Evolutionary conservation across 2,113 vertebrate genomes (phyloP).

Genomic region (Trichechus manatus): DNA sequence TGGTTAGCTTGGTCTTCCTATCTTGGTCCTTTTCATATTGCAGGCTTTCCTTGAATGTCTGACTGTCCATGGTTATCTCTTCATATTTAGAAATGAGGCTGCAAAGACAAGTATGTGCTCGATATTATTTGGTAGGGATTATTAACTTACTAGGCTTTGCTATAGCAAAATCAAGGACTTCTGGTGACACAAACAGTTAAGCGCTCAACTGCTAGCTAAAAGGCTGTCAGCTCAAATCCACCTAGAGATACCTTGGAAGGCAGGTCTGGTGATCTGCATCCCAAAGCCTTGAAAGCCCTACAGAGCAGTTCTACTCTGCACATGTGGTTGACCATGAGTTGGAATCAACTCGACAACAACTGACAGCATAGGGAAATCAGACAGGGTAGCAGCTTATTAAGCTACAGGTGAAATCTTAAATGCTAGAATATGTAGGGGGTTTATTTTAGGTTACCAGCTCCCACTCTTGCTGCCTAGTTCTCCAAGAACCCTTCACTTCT

Average conservation of each 20-base stretch:
- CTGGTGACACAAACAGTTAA: not conserved
- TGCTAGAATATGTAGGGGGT: not conserved
- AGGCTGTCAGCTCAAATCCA: not conserved
- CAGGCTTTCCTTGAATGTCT: constrained; percentile 3
- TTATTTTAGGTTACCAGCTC: not conserved
- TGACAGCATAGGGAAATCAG: not conserved
- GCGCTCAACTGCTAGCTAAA: not conserved
- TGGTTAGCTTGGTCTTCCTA: not conserved
- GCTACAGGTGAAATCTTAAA: not conserved
- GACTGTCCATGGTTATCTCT: not conserved
- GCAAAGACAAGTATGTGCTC: not conserved
- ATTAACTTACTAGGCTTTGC: not conserved
- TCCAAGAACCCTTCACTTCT: not conserved
- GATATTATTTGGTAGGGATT: not conserved
- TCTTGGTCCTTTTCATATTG: not conserved
- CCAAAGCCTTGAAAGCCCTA: not conserved
- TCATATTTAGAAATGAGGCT: constrained; percentile 33
- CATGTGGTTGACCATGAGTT: not conserved
- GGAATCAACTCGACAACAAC: not conserved
- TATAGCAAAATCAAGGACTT: not conserved
- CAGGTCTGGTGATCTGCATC: too few relatives aligned
- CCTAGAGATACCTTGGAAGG: not conserved
- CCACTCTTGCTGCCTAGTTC: not conserved
- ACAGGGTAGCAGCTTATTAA: not conserved
- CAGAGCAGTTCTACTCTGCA: not conserved